Base-by-base conservation (phyloP, 2,113 vertebrate species). In the Albula glossodonta region DNA sequence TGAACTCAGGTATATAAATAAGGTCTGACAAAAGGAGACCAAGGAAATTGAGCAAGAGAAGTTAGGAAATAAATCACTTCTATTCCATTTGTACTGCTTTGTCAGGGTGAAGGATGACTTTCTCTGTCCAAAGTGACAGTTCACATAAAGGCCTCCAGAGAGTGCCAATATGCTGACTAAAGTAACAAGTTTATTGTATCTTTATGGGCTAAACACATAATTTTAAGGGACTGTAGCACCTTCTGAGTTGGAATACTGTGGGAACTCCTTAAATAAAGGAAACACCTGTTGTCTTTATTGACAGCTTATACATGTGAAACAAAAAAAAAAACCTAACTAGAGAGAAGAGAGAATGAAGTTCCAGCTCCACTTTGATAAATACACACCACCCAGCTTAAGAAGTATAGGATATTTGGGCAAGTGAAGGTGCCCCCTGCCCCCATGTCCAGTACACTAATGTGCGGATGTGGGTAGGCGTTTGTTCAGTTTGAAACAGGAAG, bases 401-500 rank as follows among this genome's bases (percentile, higher is more conserved):
- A 17, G 25, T 66, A 5, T 60, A n/a, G 78, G 41, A 22, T 51
- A 66, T 22, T 7, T 13, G 22, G 63, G 19, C 52, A 31, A 31
- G 78, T 50, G 31, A 11, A 25, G 53, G 74, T 49, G 22, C 11
- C 51, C n/a, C 50, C 52, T 80, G 81, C 31, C 31, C 31, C 31
- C 31, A 3, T 82, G 85, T 86, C 85, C 85, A 81, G 84, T 77
- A 12, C 9, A 6, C 50, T 41, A 4, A 31, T 22, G 25, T 7
- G 79, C 85, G 85, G 85, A 86, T 86, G 85, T 86, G 85, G 85
- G 81, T 13, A 81, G 52, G 19, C n/a, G 78, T 41, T 41, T 41
- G 31, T 49, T 80, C 84, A 51, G 84, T 51, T 49, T 85, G 31
- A 81, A 81, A 85, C 84, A 85, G 84, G 84, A 85, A 85, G 57